A percentile compares a stretch with the other conserved stretches of the same genome.
Conservation (phyloP, 2,113 vertebrate genomes). For the Lasiurus borealis region DNA sequence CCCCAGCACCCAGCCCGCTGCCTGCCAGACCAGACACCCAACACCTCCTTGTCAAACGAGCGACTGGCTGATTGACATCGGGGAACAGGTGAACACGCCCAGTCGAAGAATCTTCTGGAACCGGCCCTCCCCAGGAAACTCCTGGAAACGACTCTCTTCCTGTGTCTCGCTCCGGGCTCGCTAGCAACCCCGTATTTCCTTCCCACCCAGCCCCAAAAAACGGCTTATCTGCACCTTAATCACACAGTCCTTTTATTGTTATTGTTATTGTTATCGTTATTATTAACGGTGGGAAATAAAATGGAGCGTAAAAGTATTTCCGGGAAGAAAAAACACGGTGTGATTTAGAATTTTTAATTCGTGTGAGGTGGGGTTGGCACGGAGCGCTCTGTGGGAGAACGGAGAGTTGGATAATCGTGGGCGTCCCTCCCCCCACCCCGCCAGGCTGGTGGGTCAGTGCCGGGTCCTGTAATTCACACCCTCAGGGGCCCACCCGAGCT, state of each 20-base stretch:
- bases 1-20: not conserved
- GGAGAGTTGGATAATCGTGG: not conserved
- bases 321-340: slow-evolving; percentile 60
- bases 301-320: slow-evolving; percentile 60
- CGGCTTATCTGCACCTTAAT: slow-evolving; percentile 80
- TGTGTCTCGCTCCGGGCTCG: not conserved
- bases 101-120: slow-evolving; percentile 3
- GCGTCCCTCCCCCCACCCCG: slow-evolving; percentile 53
- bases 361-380: slow-evolving; percentile 55
- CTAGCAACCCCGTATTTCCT: slow-evolving; percentile 37
- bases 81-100: not conserved
- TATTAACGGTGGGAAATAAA: slow-evolving; percentile 78
- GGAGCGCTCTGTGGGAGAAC: not conserved
- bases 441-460: slow-evolving; percentile 69
- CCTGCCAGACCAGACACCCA: not conserved
- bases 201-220: slow-evolving; percentile 64
- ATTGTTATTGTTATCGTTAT: slow-evolving; percentile 70
- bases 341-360: slow-evolving; percentile 83
- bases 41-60: not conserved
- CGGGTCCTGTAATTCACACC: slow-evolving; percentile 65
- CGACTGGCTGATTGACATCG: not conserved
- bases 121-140: not conserved
- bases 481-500: slow-evolving; percentile 53
- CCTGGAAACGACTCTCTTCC: slow-evolving; percentile 41
- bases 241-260: slow-evolving; percentile 80